Evolutionary conservation across 2,888 invertebrate species (phyloP), one percentile per base, ranked within the genome.

Genomic region (Scelioninae gen. 1): DNA sequence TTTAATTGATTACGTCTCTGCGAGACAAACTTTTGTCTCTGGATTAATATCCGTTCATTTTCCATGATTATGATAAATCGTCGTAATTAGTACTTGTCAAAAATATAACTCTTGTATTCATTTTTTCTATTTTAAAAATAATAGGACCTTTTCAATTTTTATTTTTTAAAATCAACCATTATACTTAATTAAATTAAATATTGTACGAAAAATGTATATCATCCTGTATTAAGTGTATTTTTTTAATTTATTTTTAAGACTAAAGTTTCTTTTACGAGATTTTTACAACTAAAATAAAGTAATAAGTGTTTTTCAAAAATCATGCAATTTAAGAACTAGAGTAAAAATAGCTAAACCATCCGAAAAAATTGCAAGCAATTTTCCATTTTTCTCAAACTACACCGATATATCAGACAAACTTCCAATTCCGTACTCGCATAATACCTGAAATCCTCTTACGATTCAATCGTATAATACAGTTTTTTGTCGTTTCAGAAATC

Each of bases 381-480:
- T 71, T 60, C 72, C 43, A 62, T 45, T 62, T 72, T 72, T 51
- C 51, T 53, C 43, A 45, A 75, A 56, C 47, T 58, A 65, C 49
- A 15, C n/a, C 38, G 11, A 58, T 75, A 58, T 40, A 75, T 75
- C 55, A 65, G 15, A 51, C 45, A 8, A 49, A 60, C 51, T 62
- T 23, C 11, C 34, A 49, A 43, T 32, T 53, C 38, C n/a, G 43
- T 7, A 8, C 16, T 75, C 58, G n/a, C 65, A 75, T 66, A 56
- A 65, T 75, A 66, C 66, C 49, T 31, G 11, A 66, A 75, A 75
- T 75, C 65, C 75, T 75, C 75, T 75, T 75, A 66, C 65, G 56
- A 65, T 75, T 75, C 65, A 75, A 75, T 75, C 65, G 75, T 40
- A 75, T 58, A 75, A 75, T 56, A 74, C 63, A 58, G 55, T 75